These are phyloP conservation scores for Gadopsis bispinosus DNA, from an alignment of 2,797 vertebrate genomes.

Conservation along the genomic window DNA sequence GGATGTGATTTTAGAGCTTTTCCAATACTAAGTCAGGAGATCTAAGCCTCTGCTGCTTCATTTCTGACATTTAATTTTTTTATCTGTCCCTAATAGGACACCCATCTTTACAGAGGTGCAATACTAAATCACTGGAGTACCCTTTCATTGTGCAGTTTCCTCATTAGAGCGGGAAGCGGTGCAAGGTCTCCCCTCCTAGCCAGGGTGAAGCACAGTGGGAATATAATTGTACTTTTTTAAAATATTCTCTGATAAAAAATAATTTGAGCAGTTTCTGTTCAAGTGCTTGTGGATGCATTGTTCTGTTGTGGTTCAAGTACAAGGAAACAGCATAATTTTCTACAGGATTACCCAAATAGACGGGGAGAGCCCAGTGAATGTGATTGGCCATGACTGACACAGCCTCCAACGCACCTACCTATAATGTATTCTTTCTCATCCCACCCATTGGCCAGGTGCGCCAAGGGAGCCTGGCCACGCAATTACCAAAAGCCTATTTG, in stretches of 20 bases:
- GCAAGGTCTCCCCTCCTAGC: no score
- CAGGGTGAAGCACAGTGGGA: no score
- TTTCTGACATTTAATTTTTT: slow-evolving; percentile 1
- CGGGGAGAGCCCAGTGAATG: not conserved
- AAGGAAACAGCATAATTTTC: no score
- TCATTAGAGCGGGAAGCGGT: no score
- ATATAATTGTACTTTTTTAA: no score
- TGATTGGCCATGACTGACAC: not conserved
- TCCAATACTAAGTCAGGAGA: not conserved
- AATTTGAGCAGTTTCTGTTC: not conserved
- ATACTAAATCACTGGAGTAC: not conserved
- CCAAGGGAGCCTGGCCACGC: not conserved
- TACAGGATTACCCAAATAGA: not conserved
- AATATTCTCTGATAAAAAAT: no score
- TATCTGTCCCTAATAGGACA: not conserved
- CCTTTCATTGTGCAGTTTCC: not conserved
- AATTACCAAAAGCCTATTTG: not conserved
- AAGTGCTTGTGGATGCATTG: not conserved
- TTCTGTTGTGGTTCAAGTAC: no score
- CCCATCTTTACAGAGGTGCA: not conserved
- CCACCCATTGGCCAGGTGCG: not conserved
- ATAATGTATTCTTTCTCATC: not conserved
- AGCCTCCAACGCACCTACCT: not conserved
- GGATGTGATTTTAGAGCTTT: not conserved
- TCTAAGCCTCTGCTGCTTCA: not conserved